Conservation (phyloP, 2,113 vertebrate species). For the Xyrauchen texanus region DNA sequence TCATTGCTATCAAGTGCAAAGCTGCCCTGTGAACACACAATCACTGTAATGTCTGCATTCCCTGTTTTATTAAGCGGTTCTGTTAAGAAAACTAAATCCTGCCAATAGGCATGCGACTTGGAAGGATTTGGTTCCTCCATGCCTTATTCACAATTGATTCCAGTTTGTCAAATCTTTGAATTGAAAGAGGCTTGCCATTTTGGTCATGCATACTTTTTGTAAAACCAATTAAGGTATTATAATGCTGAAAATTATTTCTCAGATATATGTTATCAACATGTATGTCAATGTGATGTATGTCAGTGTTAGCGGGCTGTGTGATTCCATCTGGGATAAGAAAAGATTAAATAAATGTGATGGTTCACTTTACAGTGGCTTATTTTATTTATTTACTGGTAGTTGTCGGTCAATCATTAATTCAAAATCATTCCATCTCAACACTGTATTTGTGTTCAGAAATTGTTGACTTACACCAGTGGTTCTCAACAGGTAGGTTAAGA, state of each 20-base stretch:
- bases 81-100: neutral
- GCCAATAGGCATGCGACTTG: neutral
- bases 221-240: neutral
- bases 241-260: neutral
- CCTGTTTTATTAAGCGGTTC: constrained; percentile 43
- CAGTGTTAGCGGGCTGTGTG: neutral
- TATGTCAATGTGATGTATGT: neutral
- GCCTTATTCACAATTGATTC: no score
- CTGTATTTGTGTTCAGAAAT: no score
- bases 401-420: no score
- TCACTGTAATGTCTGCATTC: constrained; percentile 56
- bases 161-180: neutral
- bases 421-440: no score
- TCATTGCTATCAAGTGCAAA: neutral
- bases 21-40: neutral
- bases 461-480: no score
- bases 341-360: constrained; percentile 11
- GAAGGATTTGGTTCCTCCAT: no score
- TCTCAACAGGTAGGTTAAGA: no score
- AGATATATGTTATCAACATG: neutral
- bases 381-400: neutral
- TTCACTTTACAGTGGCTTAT: neutral
- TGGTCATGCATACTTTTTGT: constrained; percentile 6
- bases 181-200: neutral
- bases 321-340: constrained; percentile 1